Base-by-base conservation (phyloP, 2,113 vertebrate species). In the Dromaius novaehollandiae region DNA sequence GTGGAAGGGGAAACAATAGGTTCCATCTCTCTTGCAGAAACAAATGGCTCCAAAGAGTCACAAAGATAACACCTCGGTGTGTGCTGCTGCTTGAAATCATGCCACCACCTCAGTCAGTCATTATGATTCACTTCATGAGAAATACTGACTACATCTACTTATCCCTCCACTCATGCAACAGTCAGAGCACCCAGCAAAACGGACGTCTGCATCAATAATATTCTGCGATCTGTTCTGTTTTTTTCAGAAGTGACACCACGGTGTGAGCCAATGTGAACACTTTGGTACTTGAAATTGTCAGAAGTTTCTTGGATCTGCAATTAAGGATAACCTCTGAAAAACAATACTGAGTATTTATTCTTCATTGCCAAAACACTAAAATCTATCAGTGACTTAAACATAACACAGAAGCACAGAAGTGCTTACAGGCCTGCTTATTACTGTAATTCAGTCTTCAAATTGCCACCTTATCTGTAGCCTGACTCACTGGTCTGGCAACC, bases 331-430 rank as follows among this genome's bases (percentile, higher is more conserved):
- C 61, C 18, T 42, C 48, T 53, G 64, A 53, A 86, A 48, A 69
- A 61, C 89, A 94, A 61, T 36, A 46, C 42, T 66, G 55, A 34
- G 14, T 82, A 63, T 83, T 79, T 90, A 28, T 8, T 93, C 32
- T 89, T 96, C 48, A 48, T 76, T 87, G 63, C 32, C 65, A 82
- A 87, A 91, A 75, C 34, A 84, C 64, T 88, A 66, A 96, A 96
- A 94, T 82, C 65, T 84, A 28, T 60, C 79, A 89, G 60, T 63
- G 56, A 88, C 76, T 96, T 88, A 93, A 92, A 89, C 65, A 82
- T 25, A 87, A 90, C 76, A 77, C 34, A 92, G 61, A 30, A 82
- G 63, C 44, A 36, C 60, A 28, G 21, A 51, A 73, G 42, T 48
- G 40, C 60, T 91, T 92, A 88, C 96, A 85, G 76, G 44, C 26